phyloP scores from a whole-genome alignment of 2,888 invertebrate genomes.

The Hydrotaea diabolus region DNA sequence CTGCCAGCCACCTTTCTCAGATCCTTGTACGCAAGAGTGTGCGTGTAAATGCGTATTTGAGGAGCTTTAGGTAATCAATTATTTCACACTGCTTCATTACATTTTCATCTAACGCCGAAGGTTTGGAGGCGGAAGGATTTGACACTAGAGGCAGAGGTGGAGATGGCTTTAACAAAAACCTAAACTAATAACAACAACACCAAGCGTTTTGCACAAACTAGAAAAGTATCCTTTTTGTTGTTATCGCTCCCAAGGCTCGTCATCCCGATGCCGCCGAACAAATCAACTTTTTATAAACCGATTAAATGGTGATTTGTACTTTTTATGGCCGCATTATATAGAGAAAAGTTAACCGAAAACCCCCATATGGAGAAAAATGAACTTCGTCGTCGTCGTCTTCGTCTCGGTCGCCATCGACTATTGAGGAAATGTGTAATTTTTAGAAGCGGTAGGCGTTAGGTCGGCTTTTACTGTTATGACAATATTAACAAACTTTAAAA shows the following conservation, averaged over 20 bases:
- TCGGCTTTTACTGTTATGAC: conserved; percentile 22
- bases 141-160: conserved; percentile 9
- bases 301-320: conserved; percentile 65
- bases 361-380: conserved; percentile 43
- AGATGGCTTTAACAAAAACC: conserved; percentile 36
- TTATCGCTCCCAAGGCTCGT: background rate
- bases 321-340: conserved; percentile 49
- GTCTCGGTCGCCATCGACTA: background rate
- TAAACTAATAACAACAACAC: conserved; percentile 50
- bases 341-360: conserved; percentile 41
- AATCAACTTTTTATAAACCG: conserved; percentile 61
- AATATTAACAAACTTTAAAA: conserved; percentile 43
- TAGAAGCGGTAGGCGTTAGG: conserved; percentile 50
- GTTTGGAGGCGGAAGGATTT: conserved; percentile 19
- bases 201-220: conserved; percentile 44
- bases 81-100: conserved; percentile 49
- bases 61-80: conserved; percentile 61
- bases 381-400: background rate
- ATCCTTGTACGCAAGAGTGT: background rate
- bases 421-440: conserved; percentile 39
- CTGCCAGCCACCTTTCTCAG: conserved; percentile 8
- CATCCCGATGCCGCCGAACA: conserved; percentile 19
- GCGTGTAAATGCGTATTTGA: conserved; percentile 24
- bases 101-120: background rate
- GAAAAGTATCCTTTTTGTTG: conserved; percentile 25